Conservation (phyloP, 2,113 vertebrate genomes). For the Regulus satrapa region DNA sequence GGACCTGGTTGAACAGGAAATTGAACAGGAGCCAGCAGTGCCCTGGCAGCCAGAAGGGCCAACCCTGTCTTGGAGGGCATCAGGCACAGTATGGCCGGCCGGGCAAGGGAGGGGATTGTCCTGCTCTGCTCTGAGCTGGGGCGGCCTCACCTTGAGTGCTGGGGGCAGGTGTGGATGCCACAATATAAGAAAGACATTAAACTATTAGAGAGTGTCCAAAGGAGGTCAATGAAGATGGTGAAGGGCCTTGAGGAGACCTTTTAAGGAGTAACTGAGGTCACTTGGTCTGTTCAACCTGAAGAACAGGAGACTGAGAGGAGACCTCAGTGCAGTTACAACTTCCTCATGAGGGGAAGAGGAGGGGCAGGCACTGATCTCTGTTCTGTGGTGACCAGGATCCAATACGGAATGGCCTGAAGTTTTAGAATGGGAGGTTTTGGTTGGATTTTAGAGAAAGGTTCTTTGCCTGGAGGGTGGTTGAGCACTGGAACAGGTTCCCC, state of each 20-base stretch:
- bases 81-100: background rate
- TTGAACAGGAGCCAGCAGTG: background rate
- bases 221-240: background rate
- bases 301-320: background rate
- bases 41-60: background rate
- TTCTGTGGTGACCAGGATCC: fast-evolving
- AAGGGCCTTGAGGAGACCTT: background rate
- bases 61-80: background rate
- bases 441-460: background rate
- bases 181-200: fast-evolving
- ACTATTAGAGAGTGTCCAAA: fast-evolving
- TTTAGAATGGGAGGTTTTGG: background rate
- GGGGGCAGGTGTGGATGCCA: background rate
- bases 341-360: fast-evolving
- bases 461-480: fast-evolving
- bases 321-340: background rate
- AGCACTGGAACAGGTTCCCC: background rate
- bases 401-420: background rate
- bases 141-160: background rate
- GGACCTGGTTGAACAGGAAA: fast-evolving
- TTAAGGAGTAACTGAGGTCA: fast-evolving
- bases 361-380: background rate
- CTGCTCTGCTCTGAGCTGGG: background rate
- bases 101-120: background rate
- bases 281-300: background rate